Base-by-base conservation (phyloP, 2,113 vertebrate species). In the Oryzias javanicus region DNA sequence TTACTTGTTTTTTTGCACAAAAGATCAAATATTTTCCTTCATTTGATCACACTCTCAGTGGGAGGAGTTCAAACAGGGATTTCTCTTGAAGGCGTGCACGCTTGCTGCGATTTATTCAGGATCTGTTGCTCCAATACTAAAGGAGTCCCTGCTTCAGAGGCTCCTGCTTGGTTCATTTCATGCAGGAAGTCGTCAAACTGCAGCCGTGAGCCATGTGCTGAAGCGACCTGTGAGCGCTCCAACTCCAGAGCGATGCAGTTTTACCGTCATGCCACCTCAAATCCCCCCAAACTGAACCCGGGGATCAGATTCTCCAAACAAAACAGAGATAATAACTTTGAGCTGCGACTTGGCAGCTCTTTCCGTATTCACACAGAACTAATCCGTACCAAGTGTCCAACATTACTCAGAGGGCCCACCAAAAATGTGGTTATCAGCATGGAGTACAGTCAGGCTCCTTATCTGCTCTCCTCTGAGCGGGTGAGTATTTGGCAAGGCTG, bases 361-460 rank as follows among this genome's bases (percentile, higher is more conserved):
- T 70, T 70, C 49, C 53, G 55, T 58, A 65, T 74, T 80, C 70
- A 81, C 66, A 71, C 76, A 64, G 46, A 72, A 70, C 65, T 68
- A 88, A 86, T 87, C 78, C 80, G 64, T 67, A 65, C 68, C 72
- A 82, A 82, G 81, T 77, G 78, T 76, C 68, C 25, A 0, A 67
- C 55, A 79, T 88, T 81, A 81, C 65, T 81, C 76, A 79, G 40
- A 64, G 74, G 67, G 64, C 56, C 58, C 55, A 71, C 64, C 60
- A 67, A 66, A 82, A 70, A 82, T 59, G 82, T 25, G 4, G 68
- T 74, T 85, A 88, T 88, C 83, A 49, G 72, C 40, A 75, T 62
- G 70, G 82, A 73, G 70, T 73, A 83, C 75, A 82, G 78, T 83
- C 73, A 63, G 10, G 79, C 52, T 60, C 41, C 73, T 87, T 89